Evolutionary conservation across 2,113 vertebrate genomes (phyloP).

Genomic region (Tragelaphus scriptus): DNA sequence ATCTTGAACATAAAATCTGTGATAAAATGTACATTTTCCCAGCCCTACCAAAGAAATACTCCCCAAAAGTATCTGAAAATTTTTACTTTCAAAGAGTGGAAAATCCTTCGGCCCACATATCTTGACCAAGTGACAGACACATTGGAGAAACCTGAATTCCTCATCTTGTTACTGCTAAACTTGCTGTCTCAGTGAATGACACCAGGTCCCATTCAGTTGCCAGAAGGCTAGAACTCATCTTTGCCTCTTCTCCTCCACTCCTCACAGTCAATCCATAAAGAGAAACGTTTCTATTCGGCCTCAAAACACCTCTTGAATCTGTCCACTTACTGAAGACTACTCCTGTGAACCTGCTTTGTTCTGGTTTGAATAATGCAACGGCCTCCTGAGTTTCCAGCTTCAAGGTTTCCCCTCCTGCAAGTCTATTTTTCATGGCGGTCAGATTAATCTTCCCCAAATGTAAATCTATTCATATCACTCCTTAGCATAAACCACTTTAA

Average conservation of each 20-base stretch:
- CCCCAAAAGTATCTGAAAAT: background rate
- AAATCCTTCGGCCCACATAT: background rate
- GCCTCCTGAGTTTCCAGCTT: background rate
- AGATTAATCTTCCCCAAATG: slow-evolving; percentile 35
- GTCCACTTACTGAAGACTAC: background rate
- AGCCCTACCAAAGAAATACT: background rate
- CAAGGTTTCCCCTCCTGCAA: background rate
- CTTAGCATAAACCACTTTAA: slow-evolving; percentile 33
- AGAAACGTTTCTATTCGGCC: background rate
- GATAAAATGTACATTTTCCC: background rate
- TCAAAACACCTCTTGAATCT: background rate
- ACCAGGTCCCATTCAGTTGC: background rate
- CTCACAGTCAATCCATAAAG: background rate
- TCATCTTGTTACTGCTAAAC: background rate
- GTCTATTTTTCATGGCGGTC: background rate
- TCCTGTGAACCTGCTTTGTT: background rate
- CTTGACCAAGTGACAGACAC: background rate
- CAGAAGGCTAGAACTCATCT: background rate
- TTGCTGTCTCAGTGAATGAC: background rate
- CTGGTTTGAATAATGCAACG: background rate
- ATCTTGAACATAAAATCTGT: background rate
- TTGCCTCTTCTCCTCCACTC: background rate
- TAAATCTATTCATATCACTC: slow-evolving; percentile 31
- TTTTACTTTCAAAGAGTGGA: background rate
- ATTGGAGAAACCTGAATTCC: background rate